Evolutionary conservation across 2,797 vertebrate species (phyloP).

Genomic region (Coracias cyanogaster): DNA sequence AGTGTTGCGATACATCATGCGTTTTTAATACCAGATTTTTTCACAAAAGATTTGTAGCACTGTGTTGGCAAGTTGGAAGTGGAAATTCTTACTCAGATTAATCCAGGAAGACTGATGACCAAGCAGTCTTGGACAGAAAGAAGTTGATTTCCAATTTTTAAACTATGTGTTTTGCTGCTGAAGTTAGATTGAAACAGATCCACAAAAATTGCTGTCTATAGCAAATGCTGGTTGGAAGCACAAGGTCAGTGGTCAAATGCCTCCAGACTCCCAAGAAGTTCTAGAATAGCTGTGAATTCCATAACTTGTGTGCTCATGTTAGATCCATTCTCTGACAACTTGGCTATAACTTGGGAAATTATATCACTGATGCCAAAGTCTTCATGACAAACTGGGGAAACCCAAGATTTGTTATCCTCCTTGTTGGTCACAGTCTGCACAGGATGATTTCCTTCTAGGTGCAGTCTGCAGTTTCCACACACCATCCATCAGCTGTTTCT

Average conservation of each 20-base stretch:
- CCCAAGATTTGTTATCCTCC: conserved; percentile 11
- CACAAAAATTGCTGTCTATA: conserved; percentile 51
- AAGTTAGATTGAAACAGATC: conserved; percentile 61
- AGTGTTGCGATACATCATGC: conserved; percentile 22
- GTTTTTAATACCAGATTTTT: conserved; percentile 34
- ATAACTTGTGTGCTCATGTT: background rate
- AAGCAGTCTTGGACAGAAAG: conserved; percentile 42
- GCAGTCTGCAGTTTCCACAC: background rate
- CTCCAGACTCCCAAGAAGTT: conserved; percentile 52
- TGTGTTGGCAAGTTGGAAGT: conserved; percentile 43
- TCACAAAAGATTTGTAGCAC: conserved; percentile 46
- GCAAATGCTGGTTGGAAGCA: conserved; percentile 47
- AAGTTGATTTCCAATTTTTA: conserved; percentile 64
- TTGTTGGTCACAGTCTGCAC: background rate
- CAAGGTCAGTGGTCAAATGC: conserved; percentile 59
- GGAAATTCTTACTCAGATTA: conserved; percentile 57
- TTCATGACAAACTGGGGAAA: conserved; percentile 6
- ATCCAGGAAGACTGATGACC: conserved; percentile 61
- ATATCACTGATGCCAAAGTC: conserved; percentile 26
- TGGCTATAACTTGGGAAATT: conserved; percentile 31
- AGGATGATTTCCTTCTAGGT: background rate
- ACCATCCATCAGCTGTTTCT: conserved; percentile 18
- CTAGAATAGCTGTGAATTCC: conserved; percentile 34
- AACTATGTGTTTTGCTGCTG: conserved; percentile 36
- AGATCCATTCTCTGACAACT: conserved; percentile 22